Base-by-base conservation (phyloP, 2,113 vertebrate genomes). In the Symphodus melops region DNA sequence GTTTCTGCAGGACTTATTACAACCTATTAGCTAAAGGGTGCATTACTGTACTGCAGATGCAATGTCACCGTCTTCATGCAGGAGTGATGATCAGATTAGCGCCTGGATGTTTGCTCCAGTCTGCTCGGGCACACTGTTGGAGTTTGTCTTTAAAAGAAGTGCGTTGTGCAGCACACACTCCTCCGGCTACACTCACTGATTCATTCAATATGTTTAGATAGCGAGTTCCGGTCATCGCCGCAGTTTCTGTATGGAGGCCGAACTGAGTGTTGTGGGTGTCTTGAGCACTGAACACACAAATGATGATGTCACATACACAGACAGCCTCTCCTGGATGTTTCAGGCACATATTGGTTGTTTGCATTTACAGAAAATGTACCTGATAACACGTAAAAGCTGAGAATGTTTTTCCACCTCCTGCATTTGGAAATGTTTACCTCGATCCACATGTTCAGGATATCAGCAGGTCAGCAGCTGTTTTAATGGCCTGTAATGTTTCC, bases 71-170 rank as follows among this genome's bases (percentile, higher is more conserved):
- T 69, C 60, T 75, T 44, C 13, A 10, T 57, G 48, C 54, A 42
- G 21, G 33, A 49, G 19, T 3, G 0, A n/a, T n/a, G 67, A 59
- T 52, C 56, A 77, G 60, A 17, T 25, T 25, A 25, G 2, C 25
- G 25, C 25, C 25, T n/a, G 23, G 33, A 69, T 84, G 69, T 52
- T 64, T 82, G 36, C 71, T 82, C 60, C 68, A 69, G 42, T 51
- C 46, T 70, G 68, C n/a, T 60, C 39, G n/a, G 66, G 21, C 55
- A 68, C 65, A 68, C 48, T 46, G 21, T 8, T 16, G 39, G 52
- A 19, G 9, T 9, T 13, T 0, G 37, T 41, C 11, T 41, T 58
- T 55, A 3, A 0, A 8, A 66, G 57, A 77, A 62, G 13, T 60
- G 65, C 70, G 49, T 49, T 56, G n/a, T 63, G 62, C 8, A 23